These are phyloP conservation scores for Python bivittatus DNA, from an alignment of 2,113 vertebrate species.

Conservation along the genomic window DNA sequence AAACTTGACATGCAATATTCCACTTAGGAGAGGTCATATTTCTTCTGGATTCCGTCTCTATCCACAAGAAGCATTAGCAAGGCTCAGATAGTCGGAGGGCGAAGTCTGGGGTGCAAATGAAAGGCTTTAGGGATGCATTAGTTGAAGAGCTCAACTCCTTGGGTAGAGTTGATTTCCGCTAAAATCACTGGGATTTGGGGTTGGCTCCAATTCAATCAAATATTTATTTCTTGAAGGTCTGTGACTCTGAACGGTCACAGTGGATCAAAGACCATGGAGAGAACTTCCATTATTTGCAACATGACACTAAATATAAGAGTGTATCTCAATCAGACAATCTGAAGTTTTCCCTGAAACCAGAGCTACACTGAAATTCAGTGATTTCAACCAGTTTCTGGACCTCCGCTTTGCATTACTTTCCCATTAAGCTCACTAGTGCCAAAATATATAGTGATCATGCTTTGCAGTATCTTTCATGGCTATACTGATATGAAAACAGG, in stretches of 20 bases:
- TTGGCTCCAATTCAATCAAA: neutral
- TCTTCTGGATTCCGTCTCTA: neutral
- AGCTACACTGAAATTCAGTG: no score
- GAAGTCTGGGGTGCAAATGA: neutral
- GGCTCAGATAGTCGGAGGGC: fast-evolving
- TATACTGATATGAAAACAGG: no score
- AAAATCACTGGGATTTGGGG: neutral
- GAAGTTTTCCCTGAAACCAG: no score
- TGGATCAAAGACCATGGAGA: neutral
- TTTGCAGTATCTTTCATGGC: no score
- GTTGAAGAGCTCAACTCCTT: neutral
- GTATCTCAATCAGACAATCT: no score
- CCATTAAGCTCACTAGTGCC: no score
- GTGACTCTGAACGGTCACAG: neutral
- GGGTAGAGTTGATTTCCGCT: neutral
- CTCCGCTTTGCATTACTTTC: no score
- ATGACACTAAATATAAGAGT: neutral
- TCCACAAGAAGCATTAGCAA: neutral
- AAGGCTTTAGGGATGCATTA: neutral
- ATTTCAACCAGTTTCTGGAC: neutral
- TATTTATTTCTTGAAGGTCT: neutral
- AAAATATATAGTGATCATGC: no score
- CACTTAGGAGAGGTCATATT: neutral
- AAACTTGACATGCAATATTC: neutral
- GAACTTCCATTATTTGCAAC: neutral